Evolutionary conservation across 2,888 invertebrate genomes (phyloP), one percentile per base, ranked within the genome.

Genomic region (Cosmorhoe ocellata): DNA sequence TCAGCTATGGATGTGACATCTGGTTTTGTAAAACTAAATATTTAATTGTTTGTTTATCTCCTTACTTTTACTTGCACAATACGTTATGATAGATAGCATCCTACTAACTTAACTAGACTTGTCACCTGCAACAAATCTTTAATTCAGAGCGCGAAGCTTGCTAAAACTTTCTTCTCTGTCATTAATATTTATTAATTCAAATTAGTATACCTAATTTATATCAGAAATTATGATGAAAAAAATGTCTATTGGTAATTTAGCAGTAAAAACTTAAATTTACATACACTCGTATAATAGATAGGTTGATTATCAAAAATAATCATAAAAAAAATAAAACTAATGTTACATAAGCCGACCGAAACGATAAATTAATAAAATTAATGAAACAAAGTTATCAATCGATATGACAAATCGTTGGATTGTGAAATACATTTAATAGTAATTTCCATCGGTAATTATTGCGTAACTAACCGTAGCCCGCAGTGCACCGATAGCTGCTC

Each of bases 401-500:
- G n/a, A n/a, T n/a, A n/a, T 10, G 22, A 6, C 22, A 22, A 18
- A 3, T 5, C 18, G 5, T 18, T 31, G 10, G 5, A 11, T 11
- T 31, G 10, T 4, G 11, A 31, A 11, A 28, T 31, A 31, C 12
- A 31, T n/a, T 22, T n/a, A n/a, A 4, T 18, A 33, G 7, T 30
- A 28, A 36, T 36, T 48, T 34, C 39, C 27, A 11, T 32, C 33
- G 30, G 3, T 41, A 42, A 24, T 37, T 27, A 13, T 51, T 48
- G 33, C 32, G 13, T 38, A 48, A 48, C 40, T n/a, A 8, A 18
- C 31, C 36, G 33, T 32, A 26, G 28, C n/a, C n/a, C 38, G 13
- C 31, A 43, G 12, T 48, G 48, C 51, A 44, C 38, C 2, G 18
- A 2, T 18, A 46, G 46, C 53, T 22, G 13, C 22, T 24, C 41